Percentiles rank a stretch among this genome's conserved stretches.
phyloP scores from a whole-genome alignment of 2,113 vertebrate genomes.

The Mesoclemmys tuberculata region DNA sequence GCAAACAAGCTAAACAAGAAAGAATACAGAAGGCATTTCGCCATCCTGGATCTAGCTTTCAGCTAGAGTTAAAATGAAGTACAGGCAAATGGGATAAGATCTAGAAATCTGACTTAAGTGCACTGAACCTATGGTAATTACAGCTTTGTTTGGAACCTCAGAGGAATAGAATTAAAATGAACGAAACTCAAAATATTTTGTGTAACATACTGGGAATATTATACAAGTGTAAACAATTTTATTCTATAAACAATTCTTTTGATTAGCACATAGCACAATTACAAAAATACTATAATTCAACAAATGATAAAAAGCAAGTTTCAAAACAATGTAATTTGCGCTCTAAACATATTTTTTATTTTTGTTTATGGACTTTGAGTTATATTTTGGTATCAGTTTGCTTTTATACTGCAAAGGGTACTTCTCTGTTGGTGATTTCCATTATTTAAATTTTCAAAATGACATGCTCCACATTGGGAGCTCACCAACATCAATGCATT shows the following conservation, averaged over 20 bases:
- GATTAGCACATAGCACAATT: background rate
- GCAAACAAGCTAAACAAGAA: background rate
- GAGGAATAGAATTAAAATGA: background rate
- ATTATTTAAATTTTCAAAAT: background rate
- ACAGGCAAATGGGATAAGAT: background rate
- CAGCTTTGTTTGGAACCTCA: background rate
- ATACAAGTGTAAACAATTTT: background rate
- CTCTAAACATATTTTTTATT: background rate
- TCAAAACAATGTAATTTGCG: background rate
- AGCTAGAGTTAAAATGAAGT: background rate
- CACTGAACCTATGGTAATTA: background rate
- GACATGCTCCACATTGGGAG: background rate
- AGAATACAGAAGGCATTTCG: background rate
- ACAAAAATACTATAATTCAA: background rate
- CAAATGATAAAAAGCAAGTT: background rate
- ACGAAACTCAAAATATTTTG: background rate
- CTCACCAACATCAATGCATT: background rate
- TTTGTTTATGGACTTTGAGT: background rate
- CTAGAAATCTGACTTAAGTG: background rate
- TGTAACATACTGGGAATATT: background rate
- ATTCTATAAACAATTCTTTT: background rate
- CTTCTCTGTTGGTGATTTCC: constrained; percentile 50
- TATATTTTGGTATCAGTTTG: constrained; percentile 26
- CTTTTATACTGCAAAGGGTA: constrained; percentile 20
- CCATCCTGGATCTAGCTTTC: background rate